phyloP scores from a whole-genome alignment of 2,113 vertebrate genomes.

The Zosterops japonicus region DNA sequence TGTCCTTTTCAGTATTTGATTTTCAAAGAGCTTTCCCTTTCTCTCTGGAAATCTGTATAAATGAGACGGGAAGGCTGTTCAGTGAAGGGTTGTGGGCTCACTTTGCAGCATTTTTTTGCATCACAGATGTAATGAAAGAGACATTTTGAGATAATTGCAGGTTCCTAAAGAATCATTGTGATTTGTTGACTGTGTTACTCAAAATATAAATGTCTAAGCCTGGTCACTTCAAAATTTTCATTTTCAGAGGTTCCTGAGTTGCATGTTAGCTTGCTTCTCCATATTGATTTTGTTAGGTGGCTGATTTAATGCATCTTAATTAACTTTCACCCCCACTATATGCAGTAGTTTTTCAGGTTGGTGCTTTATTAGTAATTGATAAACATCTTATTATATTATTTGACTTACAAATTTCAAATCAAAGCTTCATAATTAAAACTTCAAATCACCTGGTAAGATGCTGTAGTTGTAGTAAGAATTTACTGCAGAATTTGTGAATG shows the following conservation, averaged over 20 bases:
- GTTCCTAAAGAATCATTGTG: not conserved
- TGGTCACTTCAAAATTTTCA: not conserved
- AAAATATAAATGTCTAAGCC: not conserved
- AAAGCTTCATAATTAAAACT: not conserved
- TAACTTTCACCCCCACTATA: not conserved
- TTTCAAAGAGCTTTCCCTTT: not conserved
- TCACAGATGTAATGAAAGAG: not conserved
- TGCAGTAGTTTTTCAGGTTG: not conserved
- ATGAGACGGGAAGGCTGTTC: not conserved
- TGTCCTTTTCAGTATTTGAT: not conserved
- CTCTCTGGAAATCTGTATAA: not conserved
- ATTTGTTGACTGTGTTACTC: not conserved
- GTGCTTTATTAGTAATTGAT: not conserved
- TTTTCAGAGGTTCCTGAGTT: not conserved
- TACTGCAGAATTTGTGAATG: not conserved
- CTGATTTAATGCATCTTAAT: not conserved
- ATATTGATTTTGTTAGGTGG: not conserved
- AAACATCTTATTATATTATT: not conserved
- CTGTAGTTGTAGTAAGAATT: not conserved
- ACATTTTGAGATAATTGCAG: not conserved
- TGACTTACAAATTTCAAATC: not conserved
- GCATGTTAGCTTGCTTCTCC: not conserved
- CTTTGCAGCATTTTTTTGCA: not conserved
- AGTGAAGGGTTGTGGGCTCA: not conserved
- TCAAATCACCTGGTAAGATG: not conserved